Evolutionary conservation across 2,113 vertebrate species (phyloP).

Genomic region (Onychostoma macrolepis): DNA sequence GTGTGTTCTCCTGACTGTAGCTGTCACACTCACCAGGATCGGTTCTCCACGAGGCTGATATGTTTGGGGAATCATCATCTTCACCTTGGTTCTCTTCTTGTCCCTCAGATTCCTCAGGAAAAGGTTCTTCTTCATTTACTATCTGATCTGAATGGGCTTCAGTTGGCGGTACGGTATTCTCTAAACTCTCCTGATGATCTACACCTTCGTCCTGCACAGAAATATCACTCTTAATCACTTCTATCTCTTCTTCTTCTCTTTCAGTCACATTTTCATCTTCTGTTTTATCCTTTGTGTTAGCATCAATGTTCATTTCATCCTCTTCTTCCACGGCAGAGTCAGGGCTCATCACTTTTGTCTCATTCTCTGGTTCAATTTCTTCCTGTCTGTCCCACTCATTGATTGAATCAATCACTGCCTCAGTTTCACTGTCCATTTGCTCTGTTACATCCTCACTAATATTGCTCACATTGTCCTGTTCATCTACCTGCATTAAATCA

Average conservation of each 20-base stretch:
- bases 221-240: background rate
- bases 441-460: conserved; percentile 37
- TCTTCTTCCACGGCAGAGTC: background rate
- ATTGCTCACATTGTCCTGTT: conserved; percentile 42
- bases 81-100: conserved; percentile 43
- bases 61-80: conserved; percentile 71
- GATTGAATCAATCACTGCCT: background rate
- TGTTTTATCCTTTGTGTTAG: background rate
- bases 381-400: conserved; percentile 20
- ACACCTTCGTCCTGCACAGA: background rate
- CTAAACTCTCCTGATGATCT: conserved; percentile 21
- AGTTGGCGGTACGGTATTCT: background rate
- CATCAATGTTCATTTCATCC: background rate
- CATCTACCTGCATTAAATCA: conserved; percentile 38
- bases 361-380: background rate
- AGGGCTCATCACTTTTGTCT: background rate
- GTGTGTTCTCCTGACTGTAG: conserved; percentile 78
- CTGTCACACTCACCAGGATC: conserved; percentile 73
- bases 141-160: background rate
- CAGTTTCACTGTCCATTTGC: conserved; percentile 34
- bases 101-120: conserved; percentile 46
- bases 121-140: conserved; percentile 27
- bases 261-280: conserved; percentile 10
- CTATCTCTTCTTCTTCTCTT: conserved; percentile 20
- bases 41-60: conserved; percentile 72